phyloP scores from a whole-genome alignment of 2,888 invertebrate genomes.

The Gymnosoma rotundatum region DNA sequence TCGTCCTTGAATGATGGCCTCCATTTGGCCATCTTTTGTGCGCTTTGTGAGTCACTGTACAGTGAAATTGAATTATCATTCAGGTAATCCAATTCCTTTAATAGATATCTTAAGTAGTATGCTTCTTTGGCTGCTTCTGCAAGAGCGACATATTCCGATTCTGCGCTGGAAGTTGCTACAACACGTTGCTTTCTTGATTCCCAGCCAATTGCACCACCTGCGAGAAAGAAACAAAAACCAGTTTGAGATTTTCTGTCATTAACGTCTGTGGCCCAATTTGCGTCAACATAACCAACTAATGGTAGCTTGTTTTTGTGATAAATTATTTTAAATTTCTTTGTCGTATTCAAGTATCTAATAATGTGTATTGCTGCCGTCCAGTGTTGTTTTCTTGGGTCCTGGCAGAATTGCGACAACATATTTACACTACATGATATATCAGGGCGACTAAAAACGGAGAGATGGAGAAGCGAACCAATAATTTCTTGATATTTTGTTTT shows the following conservation, averaged over 20 bases:
- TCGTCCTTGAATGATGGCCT: constrained; percentile 13
- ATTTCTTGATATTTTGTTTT: constrained; percentile 29
- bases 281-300: constrained; percentile 44
- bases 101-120: constrained; percentile 39
- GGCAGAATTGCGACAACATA: constrained; percentile 1
- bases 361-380: too few relatives aligned
- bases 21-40: constrained; percentile 6
- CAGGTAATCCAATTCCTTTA: constrained; percentile 11
- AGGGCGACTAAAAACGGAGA: constrained; percentile 3
- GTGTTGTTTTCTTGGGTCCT: background rate
- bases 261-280: constrained; percentile 64
- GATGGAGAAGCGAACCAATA: constrained; percentile 11
- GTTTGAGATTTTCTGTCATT: constrained; percentile 53
- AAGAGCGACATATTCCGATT: constrained; percentile 52
- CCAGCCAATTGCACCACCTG: constrained; percentile 11
- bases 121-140: constrained; percentile 34
- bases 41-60: background rate
- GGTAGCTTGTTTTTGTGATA: constrained; percentile 25
- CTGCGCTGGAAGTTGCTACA: constrained; percentile 61
- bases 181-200: constrained; percentile 42
- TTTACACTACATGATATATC: constrained; percentile 13
- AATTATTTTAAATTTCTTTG: background rate
- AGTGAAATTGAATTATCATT: background rate
- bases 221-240: constrained; percentile 48
- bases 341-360: background rate